Conservation (phyloP, 2,113 vertebrate species). For the Pelecanoides urinatrix region DNA sequence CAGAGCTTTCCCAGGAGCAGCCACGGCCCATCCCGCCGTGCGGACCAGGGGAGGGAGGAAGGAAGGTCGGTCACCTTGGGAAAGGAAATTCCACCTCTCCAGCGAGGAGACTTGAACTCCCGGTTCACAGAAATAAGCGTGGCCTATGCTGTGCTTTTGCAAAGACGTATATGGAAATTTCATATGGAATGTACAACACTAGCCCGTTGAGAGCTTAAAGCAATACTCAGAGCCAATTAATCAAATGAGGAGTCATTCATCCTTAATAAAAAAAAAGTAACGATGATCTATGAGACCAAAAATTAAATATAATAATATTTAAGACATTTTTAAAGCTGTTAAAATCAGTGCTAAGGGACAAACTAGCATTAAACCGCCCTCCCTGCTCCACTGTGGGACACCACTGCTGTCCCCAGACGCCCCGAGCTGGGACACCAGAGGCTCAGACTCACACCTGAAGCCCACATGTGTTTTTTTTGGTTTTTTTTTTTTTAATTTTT, state of each 20-base stretch:
- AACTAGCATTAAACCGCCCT: neutral
- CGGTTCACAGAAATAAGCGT: fast-evolving
- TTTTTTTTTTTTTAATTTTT: too few species aligned
- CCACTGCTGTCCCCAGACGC: neutral
- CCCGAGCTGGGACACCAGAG: neutral
- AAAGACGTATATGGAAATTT: neutral
- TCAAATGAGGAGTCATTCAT: neutral
- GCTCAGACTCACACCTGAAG: neutral
- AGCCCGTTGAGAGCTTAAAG: neutral
- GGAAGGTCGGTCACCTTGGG: neutral
- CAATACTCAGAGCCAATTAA: neutral
- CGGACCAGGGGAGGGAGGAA: neutral
- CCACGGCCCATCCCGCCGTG: neutral
- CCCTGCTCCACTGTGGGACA: neutral
- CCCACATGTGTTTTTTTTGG: too few species aligned
- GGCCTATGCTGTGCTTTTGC: neutral
- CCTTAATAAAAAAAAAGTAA: neutral
- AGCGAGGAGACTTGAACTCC: neutral
- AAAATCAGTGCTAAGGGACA: neutral
- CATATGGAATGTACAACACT: neutral
- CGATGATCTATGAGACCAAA: neutral
- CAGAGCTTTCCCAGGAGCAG: neutral
- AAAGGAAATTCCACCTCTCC: neutral
- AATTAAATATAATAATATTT: neutral
- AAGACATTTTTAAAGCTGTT: neutral